Conservation (phyloP, 2,113 vertebrate species). For the Eurypyga helias region DNA sequence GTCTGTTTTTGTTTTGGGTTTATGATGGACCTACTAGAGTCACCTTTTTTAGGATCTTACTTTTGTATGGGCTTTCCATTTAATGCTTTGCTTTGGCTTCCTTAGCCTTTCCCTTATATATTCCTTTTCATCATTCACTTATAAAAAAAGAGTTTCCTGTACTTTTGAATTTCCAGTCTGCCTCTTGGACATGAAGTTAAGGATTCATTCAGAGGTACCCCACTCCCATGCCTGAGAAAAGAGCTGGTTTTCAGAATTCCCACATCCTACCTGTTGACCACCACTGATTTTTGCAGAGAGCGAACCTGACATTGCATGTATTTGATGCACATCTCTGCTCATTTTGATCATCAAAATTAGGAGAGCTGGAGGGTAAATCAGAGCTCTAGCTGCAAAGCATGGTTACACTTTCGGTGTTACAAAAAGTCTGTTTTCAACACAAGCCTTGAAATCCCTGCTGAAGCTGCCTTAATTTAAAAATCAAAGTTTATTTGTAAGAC, state of each 20-base stretch:
- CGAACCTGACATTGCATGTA: background rate
- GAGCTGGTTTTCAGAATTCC: background rate
- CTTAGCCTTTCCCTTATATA: background rate
- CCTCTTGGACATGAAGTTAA: background rate
- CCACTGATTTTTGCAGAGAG: background rate
- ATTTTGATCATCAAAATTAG: background rate
- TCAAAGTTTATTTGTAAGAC: constrained; percentile 35
- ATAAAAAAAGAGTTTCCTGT: background rate
- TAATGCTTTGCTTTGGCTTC: constrained; percentile 9
- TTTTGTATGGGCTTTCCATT: background rate
- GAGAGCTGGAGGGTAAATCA: background rate
- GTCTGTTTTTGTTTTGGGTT: background rate
- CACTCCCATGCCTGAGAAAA: background rate
- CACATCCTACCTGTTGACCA: background rate
- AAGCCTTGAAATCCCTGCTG: constrained; percentile 67
- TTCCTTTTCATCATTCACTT: background rate
- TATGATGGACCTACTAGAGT: background rate
- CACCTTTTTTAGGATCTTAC: background rate
- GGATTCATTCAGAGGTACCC: background rate
- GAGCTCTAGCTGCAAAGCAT: constrained; percentile 8
- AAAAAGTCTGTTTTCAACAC: constrained; percentile 5
- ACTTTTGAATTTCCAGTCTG: background rate
- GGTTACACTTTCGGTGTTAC: background rate
- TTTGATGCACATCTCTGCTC: background rate
- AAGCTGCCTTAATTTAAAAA: constrained; percentile 77